Evolutionary conservation across 1,140 invertebrate species (phyloP), one percentile per base, ranked within the genome.

Genomic region (Grapholita molesta): DNA sequence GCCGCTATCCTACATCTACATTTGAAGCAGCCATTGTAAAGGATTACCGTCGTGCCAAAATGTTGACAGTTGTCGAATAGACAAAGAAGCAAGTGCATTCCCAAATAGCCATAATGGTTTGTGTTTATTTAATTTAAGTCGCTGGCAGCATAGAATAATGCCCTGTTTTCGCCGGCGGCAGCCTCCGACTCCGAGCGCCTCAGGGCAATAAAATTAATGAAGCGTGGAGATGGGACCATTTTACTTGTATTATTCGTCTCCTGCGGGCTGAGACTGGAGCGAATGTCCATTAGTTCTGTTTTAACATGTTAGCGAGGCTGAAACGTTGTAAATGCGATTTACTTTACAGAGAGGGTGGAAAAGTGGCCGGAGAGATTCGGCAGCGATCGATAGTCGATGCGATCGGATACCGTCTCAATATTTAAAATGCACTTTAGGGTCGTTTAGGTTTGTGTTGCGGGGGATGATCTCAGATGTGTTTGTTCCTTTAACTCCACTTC

Each of bases 251-350:
- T 91, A 91, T 91, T 91, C 89, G 86, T 91, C 89, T 91, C 89
- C 79, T 91, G 89, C 84, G 86, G 88, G 83, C 87, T 89, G 80
- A 85, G 87, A 89, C 89, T 89, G 87, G 81, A 91, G 84, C 89
- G 89, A 91, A 91, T 91, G 89, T 91, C 89, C 89, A 91, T 91
- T 91, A 91, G 89, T 91, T 91, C 89, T 91, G 87, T 91, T 91
- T 91, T 91, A 91, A 91, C 89, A 90, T 91, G 89, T 91, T 91
- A 91, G 88, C 87, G 87, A 90, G 82, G 87, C 90, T 91, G 89
- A 91, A 90, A 90, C 86, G 86, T 89, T 88, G 88, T 88, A 91
- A 91, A 91, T 91, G 84, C 89, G 87, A 91, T 91, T 91, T 90
- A 86, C 86, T 88, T 80, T 85, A 79, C 81, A 86, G 88, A 88